Percentiles rank a stretch among this genome's conserved stretches.
phyloP scores from a whole-genome alignment of 1,140 invertebrate species.

The Tenebrio molitor region DNA sequence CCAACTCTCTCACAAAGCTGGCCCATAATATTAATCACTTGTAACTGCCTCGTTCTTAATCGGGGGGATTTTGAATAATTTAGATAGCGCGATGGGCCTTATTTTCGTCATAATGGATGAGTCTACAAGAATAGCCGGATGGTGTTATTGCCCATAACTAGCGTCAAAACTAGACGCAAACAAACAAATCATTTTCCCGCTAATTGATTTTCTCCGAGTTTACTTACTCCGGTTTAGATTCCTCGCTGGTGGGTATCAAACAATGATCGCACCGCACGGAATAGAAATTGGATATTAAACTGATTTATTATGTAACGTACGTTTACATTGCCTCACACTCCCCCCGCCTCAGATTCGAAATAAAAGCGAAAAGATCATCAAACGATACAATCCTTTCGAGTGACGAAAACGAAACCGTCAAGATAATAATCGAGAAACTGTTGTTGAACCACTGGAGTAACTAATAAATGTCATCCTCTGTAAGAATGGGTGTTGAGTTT shows the following conservation, averaged over 20 bases:
- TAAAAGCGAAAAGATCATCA: no score
- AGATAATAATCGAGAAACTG: no score
- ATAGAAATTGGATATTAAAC: conserved; percentile 29
- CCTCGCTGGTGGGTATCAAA: conserved; percentile 5
- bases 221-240: conserved; percentile 25
- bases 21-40: conserved; percentile 14
- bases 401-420: no score
- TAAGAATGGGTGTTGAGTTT: no score
- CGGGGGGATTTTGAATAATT: conserved; percentile 9
- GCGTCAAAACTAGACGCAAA: conserved; percentile 16
- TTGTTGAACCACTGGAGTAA: no score
- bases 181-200: conserved; percentile 29
- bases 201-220: conserved; percentile 21
- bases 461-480: no score
- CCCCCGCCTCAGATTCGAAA: no score
- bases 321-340: not conserved
- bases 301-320: conserved; percentile 32
- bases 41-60: not conserved
- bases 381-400: no score
- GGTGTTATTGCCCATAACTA: conserved; percentile 2
- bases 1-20: not conserved
- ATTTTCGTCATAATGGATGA: conserved; percentile 18
- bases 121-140: not conserved
- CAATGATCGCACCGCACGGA: conserved; percentile 1
- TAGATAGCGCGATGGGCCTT: conserved; percentile 1